A percentile compares a stretch with the other conserved stretches of the same genome.
Evolutionary conservation across 2,797 vertebrate genomes (phyloP).

Genomic region (Falco peregrinus): DNA sequence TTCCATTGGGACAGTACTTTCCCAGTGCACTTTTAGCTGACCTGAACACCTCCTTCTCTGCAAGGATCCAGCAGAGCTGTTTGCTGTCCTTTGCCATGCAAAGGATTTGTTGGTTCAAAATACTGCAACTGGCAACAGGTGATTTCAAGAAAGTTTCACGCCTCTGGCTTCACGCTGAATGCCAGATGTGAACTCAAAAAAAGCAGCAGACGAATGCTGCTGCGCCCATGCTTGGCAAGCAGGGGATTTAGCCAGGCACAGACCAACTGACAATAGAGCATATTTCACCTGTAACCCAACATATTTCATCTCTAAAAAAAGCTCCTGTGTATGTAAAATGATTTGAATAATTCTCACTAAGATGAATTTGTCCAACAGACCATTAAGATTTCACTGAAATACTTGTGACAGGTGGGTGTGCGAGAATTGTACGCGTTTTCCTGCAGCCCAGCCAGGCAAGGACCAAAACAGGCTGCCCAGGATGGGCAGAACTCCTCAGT

Average conservation of each 20-base stretch:
- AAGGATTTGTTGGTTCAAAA: not conserved
- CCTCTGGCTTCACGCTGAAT: not conserved
- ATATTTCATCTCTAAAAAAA: not conserved
- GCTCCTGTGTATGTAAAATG: not conserved
- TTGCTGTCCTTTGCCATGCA: not conserved
- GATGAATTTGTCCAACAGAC: not conserved
- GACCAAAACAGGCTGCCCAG: not conserved
- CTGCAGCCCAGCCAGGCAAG: not conserved
- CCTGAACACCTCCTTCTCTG: not conserved
- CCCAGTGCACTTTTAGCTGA: not conserved
- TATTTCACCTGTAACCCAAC: not conserved
- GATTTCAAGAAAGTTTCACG: not conserved
- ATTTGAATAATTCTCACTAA: not conserved
- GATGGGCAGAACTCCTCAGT: not conserved
- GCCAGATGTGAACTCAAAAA: not conserved
- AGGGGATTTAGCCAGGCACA: not conserved
- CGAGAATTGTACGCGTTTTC: not conserved
- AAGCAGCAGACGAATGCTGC: not conserved
- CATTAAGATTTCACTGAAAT: not conserved
- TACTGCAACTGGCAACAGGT: not conserved
- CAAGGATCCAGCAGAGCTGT: not conserved
- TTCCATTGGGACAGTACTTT: not conserved
- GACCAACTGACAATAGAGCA: not conserved
- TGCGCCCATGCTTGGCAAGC: not conserved
- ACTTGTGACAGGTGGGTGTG: not conserved